Percentiles rank a stretch among this genome's conserved stretches.
Conservation (phyloP, 2,113 vertebrate genomes). For the Corythoichthys intestinalis region DNA sequence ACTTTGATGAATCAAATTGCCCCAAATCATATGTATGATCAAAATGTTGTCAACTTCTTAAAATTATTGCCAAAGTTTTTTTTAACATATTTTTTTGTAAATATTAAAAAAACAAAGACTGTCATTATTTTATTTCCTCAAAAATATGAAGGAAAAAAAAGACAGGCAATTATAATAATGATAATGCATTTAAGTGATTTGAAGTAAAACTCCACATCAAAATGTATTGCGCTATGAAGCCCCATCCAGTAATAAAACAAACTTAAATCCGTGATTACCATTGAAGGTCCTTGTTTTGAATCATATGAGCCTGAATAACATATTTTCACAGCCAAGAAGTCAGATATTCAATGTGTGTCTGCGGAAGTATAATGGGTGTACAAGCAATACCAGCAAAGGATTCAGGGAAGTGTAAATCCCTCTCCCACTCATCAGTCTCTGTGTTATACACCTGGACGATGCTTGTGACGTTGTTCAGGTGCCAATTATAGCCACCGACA, state of each 20-base stretch:
- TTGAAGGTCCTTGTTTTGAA: conserved; percentile 16
- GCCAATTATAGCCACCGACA: conserved; percentile 96
- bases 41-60: background rate
- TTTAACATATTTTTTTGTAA: no score
- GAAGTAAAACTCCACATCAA: background rate
- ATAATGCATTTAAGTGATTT: background rate
- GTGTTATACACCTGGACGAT: conserved; percentile 96
- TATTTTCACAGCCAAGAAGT: conserved; percentile 38
- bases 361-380: conserved; percentile 81
- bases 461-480: conserved; percentile 95
- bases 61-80: no score
- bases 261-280: conserved; percentile 1
- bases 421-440: conserved; percentile 91
- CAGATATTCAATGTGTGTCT: conserved; percentile 68
- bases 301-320: background rate
- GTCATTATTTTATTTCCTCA: no score
- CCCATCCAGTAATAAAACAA: background rate
- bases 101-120: no score
- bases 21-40: conserved; percentile 1
- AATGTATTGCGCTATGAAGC: background rate
- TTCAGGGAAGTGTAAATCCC: conserved; percentile 94
- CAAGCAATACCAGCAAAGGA: conserved; percentile 91
- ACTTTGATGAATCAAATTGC: background rate
- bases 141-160: no score
- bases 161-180: no score